Conservation (phyloP, 2,113 vertebrate species). For the Protomyctophum bolini region DNA sequence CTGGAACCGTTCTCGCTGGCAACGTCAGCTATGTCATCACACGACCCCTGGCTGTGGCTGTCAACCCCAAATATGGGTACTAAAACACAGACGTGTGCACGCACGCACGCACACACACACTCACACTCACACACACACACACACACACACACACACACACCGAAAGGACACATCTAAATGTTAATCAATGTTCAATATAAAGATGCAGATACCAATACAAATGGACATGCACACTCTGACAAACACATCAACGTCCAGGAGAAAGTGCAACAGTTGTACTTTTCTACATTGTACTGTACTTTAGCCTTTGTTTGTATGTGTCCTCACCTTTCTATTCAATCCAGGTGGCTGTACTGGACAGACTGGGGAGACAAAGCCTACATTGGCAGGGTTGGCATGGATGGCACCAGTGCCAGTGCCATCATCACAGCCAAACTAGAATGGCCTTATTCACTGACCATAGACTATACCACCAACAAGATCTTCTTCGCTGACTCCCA, state of each 20-base stretch:
- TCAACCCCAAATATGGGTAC: conserved; percentile 78
- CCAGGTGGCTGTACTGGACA: conserved; percentile 77
- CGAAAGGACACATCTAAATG: no score
- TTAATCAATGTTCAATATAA: no score
- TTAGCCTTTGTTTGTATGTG: neutral
- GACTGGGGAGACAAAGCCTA: conserved; percentile 71
- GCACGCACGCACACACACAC: neutral
- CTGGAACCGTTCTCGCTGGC: conserved; percentile 56
- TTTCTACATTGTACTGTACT: neutral
- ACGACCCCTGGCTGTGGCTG: conserved; percentile 66
- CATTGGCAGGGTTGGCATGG: conserved; percentile 75
- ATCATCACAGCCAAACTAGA: conserved; percentile 73
- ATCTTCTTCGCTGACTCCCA: conserved; percentile 78
- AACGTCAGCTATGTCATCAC: conserved; percentile 63
- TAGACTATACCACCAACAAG: conserved; percentile 77
- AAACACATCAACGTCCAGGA: neutral
- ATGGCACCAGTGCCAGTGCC: conserved; percentile 66
- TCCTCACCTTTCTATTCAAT: neutral
- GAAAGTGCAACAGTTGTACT: no score
- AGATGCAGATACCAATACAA: no score
- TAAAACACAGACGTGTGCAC: neutral
- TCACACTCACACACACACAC: neutral
- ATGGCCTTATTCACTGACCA: conserved; percentile 74
- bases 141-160: no score
- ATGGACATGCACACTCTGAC: neutral